Base-by-base conservation (phyloP, 2,888 invertebrate species). In the Coelinius sp. region DNA sequence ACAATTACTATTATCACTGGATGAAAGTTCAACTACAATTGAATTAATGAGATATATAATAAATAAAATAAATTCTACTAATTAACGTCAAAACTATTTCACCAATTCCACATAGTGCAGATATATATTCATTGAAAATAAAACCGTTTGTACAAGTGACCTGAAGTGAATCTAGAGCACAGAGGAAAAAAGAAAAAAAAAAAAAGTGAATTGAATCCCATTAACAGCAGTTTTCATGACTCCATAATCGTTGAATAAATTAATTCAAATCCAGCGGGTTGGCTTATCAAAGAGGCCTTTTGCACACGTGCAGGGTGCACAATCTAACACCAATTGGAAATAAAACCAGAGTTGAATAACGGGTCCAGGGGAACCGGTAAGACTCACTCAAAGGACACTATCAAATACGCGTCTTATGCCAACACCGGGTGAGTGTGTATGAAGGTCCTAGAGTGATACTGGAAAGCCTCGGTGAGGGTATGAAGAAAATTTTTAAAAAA, bases 311-410 rank as follows among this genome's bases (percentile, higher is more conserved):
- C 24, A 53, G 24, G 27, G 12, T 12, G 17, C n/a, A 59, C 17
- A 59, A 31, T 31, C 41, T 59, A 20, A 66, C 41, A 27, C 56
- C 41, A 56, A 68, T 71, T 71, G 71, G 38, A 59, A 59, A 71
- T 71, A 71, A 70, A 71, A 71, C 71, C 71, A 67, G 71, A 71
- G 71, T 71, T 67, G 67, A 71, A 71, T 71, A 71, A 71, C 71
- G 71, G 71, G 67, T 62, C 71, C 62, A 52, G 52, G 52, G 67
- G 59, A 71, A 63, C 67, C 71, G 71, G 67, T 63, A 71, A 62
- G 67, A 59, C 20, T 38, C 12, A 44, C 24, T 35, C 66, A 49
- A 71, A 71, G 71, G 71, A 71, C 71, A 71, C 63, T 59, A 67
- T 67, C 52, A 17, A 71, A 66, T 63, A 46, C 67, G 67, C 38